Base-by-base conservation (phyloP, 2,113 vertebrate species). In the Oenanthe melanoleuca region DNA sequence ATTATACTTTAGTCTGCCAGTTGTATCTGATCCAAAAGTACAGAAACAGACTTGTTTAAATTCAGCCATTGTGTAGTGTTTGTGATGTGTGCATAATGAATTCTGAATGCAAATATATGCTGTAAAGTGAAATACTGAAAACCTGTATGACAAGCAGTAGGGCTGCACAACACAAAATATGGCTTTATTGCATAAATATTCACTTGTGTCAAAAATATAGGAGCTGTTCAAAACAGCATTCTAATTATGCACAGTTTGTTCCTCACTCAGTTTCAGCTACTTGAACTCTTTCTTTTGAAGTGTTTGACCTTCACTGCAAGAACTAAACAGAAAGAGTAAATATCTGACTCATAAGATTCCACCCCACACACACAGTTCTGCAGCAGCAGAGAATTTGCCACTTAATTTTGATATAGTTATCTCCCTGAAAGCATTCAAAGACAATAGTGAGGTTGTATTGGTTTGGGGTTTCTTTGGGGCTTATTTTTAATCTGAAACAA, bases 1-100 rank as follows among this genome's bases (percentile, higher is more conserved):
- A 65, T 72, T 93, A 66, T 95, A 23, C 66, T 93, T 92, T 81
- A 94, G 60, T 89, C 65, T 97, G 90, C 86, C 88, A 92, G 90
- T 67, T 91, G 78, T 89, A 93, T 92, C 65, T 93, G 93, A 92
- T 96, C 69, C 92, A 95, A 92, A 92, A 85, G 42, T 86, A 95
- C 85, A 94, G 74, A 91, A 96, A 91, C 74, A 96, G 91, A 60
- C 94, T 96, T 95, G 90, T 92, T 96, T 95, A 95, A 96, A 92
- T 80, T 93, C 89, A 96, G 80, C 61, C 80, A 91, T 92, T 96
- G 90, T 96, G 90, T 93, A 95, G 66, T 72, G 89, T 75, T 94
- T 95, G 86, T 90, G 88, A 95, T 96, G 90, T 94, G 81, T 90
- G 79, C 66, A 91, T 95, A 95, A 97, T 88, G 71, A 92, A 95